Evolutionary conservation across 2,113 vertebrate species (phyloP).

Genomic region (Vanacampus margaritifer): DNA sequence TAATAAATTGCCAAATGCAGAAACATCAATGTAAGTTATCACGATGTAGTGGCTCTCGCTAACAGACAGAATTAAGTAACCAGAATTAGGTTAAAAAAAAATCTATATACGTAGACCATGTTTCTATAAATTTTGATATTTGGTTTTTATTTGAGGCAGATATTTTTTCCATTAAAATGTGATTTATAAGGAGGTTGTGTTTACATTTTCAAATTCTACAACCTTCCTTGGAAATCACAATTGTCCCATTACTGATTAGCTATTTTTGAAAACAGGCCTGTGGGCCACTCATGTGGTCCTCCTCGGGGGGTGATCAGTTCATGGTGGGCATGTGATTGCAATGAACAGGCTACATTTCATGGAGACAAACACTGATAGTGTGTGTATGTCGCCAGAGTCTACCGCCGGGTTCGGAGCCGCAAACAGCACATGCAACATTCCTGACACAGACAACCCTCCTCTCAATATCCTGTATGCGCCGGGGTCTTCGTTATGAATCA

Average conservation of each 20-base stretch:
- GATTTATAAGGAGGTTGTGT: too few relatives aligned
- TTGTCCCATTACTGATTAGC: background rate
- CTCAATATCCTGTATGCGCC: conserved; percentile 40
- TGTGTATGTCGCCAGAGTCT: background rate
- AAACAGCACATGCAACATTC: conserved; percentile 23
- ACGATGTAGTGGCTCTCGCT: too few relatives aligned
- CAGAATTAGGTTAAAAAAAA: too few relatives aligned
- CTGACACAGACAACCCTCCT: conserved; percentile 32
- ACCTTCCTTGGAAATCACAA: background rate
- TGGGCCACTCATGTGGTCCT: background rate
- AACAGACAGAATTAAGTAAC: too few relatives aligned
- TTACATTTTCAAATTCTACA: background rate
- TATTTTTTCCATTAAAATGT: too few relatives aligned
- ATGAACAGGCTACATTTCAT: background rate
- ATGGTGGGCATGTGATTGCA: background rate
- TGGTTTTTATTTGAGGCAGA: too few relatives aligned
- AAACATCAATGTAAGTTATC: too few relatives aligned
- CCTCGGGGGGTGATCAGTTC: background rate
- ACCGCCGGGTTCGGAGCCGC: conserved; percentile 21
- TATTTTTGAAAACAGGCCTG: background rate
- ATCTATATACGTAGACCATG: too few relatives aligned
- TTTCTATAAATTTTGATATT: too few relatives aligned
- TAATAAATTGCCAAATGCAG: too few relatives aligned
- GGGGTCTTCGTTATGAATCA: conserved; percentile 30
- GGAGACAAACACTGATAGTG: background rate